Conservation (phyloP, 2,888 invertebrate genomes). For the Pristionchus arcanus region DNA sequence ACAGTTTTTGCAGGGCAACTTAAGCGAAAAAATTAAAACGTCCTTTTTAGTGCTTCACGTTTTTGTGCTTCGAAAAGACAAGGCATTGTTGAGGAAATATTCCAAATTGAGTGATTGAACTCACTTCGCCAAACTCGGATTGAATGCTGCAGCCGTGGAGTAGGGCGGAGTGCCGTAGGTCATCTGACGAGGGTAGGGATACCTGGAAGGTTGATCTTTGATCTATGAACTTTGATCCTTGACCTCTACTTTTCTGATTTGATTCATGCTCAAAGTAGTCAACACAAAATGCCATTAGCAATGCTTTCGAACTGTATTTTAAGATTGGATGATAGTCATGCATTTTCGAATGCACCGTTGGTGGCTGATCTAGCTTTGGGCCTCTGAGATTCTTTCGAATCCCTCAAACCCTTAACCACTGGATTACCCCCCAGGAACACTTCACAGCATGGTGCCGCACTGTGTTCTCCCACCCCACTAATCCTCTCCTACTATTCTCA, state of each 20-base stretch:
- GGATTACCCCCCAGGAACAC: background rate
- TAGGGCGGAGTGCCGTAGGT: constrained; percentile 73
- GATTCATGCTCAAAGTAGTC: background rate
- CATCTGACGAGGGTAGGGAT: constrained; percentile 74
- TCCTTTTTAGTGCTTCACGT: too few species aligned
- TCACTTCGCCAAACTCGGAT: constrained; percentile 61
- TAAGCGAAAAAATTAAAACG: too few species aligned
- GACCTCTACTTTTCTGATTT: background rate
- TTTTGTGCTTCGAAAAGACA: too few species aligned
- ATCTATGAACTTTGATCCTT: background rate
- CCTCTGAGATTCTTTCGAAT: background rate
- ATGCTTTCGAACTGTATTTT: too few species aligned
- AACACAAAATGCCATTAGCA: background rate
- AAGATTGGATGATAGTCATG: too few species aligned
- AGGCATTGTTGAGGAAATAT: too few species aligned
- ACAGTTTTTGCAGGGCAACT: too few species aligned
- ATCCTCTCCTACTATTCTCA: background rate
- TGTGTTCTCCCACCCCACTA: background rate
- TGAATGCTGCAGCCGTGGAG: constrained; percentile 69
- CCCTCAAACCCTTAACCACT: background rate
- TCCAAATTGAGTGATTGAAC: too few species aligned
- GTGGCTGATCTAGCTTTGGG: background rate
- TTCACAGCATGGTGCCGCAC: background rate
- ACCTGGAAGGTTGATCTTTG: constrained; percentile 57
- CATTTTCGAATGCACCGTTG: too few species aligned